A percentile compares a stretch with the other conserved stretches of the same genome.
These are phyloP conservation scores for Phataginus tricuspis DNA, from an alignment of 2,797 vertebrate genomes.

Conservation along the genomic window DNA sequence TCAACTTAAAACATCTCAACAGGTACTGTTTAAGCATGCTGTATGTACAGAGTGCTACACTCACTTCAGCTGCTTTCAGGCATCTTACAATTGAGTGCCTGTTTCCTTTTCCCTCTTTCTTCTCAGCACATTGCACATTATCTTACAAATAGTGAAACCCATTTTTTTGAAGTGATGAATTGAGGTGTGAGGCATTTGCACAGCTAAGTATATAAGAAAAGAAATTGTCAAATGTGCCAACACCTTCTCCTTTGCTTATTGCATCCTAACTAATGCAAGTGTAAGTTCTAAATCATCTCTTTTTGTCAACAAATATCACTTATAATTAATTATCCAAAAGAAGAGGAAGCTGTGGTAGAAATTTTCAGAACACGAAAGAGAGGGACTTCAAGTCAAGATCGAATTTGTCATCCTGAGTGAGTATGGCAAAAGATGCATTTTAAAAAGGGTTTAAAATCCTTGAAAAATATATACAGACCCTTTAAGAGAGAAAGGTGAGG, in stretches of 20 bases:
- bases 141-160: background rate
- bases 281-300: background rate
- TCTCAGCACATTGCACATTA: background rate
- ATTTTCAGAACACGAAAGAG: slow-evolving; percentile 29
- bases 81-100: background rate
- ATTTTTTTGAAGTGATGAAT: background rate
- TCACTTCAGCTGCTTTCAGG: background rate
- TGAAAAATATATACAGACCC: background rate
- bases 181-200: background rate
- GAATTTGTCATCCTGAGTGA: background rate
- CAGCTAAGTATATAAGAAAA: background rate
- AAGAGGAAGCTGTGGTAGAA: background rate
- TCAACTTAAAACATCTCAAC: background rate
- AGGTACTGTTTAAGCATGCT: background rate
- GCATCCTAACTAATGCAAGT: background rate
- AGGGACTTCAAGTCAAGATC: background rate
- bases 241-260: background rate
- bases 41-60: rapidly evolving
- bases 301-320: slow-evolving; percentile 45
- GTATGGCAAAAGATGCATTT: background rate
- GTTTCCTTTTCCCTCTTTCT: background rate
- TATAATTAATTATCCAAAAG: slow-evolving; percentile 18
- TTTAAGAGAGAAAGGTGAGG: background rate
- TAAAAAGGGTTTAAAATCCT: background rate
- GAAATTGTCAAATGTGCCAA: background rate